Evolutionary conservation across 2,888 invertebrate species (phyloP).

Genomic region (Selenia dentaria): DNA sequence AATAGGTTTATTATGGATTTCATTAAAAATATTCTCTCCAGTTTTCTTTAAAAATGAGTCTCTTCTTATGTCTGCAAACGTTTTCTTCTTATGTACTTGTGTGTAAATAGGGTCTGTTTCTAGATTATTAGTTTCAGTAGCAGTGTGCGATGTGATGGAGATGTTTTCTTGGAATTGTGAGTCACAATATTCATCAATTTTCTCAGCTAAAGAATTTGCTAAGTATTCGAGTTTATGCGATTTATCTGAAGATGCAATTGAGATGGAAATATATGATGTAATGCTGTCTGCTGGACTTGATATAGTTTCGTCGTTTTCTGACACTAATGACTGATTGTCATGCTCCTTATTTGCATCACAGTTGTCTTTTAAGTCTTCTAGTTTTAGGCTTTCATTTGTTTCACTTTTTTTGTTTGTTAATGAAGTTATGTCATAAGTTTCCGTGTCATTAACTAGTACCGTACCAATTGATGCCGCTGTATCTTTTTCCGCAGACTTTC

Average conservation of each 20-base stretch:
- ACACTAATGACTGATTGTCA: constrained; percentile 66
- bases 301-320: constrained; percentile 78
- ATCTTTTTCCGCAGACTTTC: constrained; percentile 57
- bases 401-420: constrained; percentile 50
- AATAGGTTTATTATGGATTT: constrained; percentile 57
- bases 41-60: constrained; percentile 67
- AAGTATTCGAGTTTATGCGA: constrained; percentile 79
- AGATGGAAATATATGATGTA: constrained; percentile 80
- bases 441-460: constrained; percentile 42
- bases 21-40: constrained; percentile 58
- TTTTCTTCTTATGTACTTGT: constrained; percentile 78
- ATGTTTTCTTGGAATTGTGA: constrained; percentile 69
- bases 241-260: constrained; percentile 79
- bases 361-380: constrained; percentile 19
- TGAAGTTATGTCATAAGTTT: constrained; percentile 60
- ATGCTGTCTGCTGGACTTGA: constrained; percentile 79
- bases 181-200: constrained; percentile 82
- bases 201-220: constrained; percentile 79
- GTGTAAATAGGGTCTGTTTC: constrained; percentile 73
- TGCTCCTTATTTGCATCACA: constrained; percentile 46
- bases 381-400: constrained; percentile 36
- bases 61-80: constrained; percentile 79
- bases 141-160: constrained; percentile 55
- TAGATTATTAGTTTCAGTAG: constrained; percentile 53
- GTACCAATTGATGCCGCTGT: constrained; percentile 46